Conservation (phyloP, 1,140 invertebrate species). For the Ceratoteleas bidentatus region DNA sequence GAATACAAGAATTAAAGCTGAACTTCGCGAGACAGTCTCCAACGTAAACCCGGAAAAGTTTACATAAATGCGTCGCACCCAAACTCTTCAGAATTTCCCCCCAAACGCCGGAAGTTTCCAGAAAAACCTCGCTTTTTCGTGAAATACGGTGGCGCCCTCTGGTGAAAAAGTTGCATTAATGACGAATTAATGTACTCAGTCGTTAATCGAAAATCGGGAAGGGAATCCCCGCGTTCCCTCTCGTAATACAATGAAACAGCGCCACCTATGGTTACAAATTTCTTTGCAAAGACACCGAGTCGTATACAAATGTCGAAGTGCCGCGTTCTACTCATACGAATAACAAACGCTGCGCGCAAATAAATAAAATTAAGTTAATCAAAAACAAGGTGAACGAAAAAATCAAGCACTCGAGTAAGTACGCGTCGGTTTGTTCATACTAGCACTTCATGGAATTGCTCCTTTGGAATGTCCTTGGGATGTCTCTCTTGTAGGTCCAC, state of each 20-base stretch:
- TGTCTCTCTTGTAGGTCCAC: constrained; percentile 79
- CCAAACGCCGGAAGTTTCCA: too few relatives aligned
- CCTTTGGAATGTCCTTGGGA: constrained; percentile 76
- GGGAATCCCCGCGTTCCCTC: not conserved
- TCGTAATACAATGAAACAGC: not conserved
- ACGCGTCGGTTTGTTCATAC: constrained; percentile 52
- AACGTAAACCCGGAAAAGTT: too few relatives aligned
- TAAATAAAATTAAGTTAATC: constrained; percentile 36
- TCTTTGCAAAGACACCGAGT: not conserved
- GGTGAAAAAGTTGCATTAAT: not conserved
- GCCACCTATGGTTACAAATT: not conserved
- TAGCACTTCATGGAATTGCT: constrained; percentile 80
- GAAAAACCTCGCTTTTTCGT: too few relatives aligned
- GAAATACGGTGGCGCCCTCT: too few relatives aligned
- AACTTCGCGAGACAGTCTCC: too few relatives aligned
- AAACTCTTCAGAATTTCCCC: too few relatives aligned
- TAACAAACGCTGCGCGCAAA: constrained; percentile 9
- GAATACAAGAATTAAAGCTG: too few relatives aligned
- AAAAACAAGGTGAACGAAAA: constrained; percentile 7
- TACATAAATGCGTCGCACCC: too few relatives aligned
- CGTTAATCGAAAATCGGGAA: not conserved
- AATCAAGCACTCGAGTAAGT: constrained; percentile 32
- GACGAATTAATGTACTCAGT: not conserved
- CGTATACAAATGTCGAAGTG: not conserved
- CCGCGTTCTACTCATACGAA: not conserved